phyloP scores from a whole-genome alignment of 1,140 invertebrate species.

The Tetramorium parvispinum region DNA sequence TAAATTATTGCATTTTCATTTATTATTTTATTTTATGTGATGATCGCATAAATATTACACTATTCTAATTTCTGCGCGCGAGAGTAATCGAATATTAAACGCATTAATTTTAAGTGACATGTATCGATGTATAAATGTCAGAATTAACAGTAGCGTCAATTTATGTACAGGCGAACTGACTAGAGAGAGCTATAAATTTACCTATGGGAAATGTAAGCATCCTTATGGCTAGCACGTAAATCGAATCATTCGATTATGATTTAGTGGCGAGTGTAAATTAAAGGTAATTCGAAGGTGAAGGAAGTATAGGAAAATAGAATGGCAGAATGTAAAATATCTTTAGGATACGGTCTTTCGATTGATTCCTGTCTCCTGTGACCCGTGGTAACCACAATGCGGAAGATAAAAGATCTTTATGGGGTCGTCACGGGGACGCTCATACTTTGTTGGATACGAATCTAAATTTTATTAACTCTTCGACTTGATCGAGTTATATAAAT shows the following conservation, averaged over 20 bases:
- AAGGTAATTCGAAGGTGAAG: neutral
- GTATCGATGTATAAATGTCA: neutral
- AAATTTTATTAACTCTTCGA: constrained; percentile 46
- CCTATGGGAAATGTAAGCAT: neutral
- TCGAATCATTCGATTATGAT: constrained; percentile 6
- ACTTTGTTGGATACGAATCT: neutral
- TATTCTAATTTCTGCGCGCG: neutral
- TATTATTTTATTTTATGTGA: neutral
- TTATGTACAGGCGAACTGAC: neutral
- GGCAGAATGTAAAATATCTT: neutral
- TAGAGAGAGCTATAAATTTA: constrained; percentile 13
- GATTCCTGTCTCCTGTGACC: constrained; percentile 10
- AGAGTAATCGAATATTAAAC: neutral
- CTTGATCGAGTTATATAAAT: constrained; percentile 22
- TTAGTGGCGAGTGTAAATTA: neutral
- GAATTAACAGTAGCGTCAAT: constrained; percentile 1
- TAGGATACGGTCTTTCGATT: constrained; percentile 1
- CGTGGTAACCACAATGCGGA: neutral
- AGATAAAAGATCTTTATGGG: constrained; percentile 37
- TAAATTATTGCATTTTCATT: neutral
- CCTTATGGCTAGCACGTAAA: neutral
- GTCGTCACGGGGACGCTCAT: neutral
- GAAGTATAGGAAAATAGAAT: neutral
- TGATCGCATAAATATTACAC: neutral
- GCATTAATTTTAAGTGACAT: neutral